Conservation (phyloP, 2,113 vertebrate species). For the Zosterops borbonicus region DNA sequence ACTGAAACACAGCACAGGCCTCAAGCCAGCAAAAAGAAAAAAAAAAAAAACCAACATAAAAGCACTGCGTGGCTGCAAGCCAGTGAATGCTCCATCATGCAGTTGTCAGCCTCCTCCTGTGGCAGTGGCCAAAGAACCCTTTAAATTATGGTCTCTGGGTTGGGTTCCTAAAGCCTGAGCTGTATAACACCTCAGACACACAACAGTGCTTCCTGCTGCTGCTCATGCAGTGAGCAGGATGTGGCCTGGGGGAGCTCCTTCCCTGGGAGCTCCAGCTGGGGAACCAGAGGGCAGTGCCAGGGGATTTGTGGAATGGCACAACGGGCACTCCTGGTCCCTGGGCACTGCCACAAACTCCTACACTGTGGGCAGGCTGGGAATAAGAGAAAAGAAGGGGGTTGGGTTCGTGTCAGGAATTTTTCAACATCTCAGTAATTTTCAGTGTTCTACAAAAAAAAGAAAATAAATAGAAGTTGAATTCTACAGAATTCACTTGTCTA, state of each 20-base stretch:
- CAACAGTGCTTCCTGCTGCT: neutral
- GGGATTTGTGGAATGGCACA: fast-evolving
- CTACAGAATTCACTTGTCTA: neutral
- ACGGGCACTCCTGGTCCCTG: fast-evolving
- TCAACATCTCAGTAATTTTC: neutral
- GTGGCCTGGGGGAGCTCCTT: neutral
- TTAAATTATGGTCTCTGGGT: neutral
- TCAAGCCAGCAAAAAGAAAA: neutral
- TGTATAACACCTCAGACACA: neutral
- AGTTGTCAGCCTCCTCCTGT: neutral
- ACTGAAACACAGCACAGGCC: constrained; percentile 14
- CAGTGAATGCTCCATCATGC: neutral
- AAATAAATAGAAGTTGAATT: neutral
- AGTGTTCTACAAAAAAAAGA: neutral
- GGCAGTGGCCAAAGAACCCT: neutral
- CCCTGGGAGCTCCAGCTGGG: fast-evolving
- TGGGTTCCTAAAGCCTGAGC: neutral
- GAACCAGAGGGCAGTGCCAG: fast-evolving
- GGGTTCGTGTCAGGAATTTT: neutral
- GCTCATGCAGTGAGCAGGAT: neutral
- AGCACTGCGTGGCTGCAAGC: neutral
- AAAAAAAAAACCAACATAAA: neutral
- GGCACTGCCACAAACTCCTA: fast-evolving
- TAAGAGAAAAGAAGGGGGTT: neutral
- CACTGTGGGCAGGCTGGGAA: neutral